Conservation (phyloP, 2,113 vertebrate genomes). For the Cathartes aura region DNA sequence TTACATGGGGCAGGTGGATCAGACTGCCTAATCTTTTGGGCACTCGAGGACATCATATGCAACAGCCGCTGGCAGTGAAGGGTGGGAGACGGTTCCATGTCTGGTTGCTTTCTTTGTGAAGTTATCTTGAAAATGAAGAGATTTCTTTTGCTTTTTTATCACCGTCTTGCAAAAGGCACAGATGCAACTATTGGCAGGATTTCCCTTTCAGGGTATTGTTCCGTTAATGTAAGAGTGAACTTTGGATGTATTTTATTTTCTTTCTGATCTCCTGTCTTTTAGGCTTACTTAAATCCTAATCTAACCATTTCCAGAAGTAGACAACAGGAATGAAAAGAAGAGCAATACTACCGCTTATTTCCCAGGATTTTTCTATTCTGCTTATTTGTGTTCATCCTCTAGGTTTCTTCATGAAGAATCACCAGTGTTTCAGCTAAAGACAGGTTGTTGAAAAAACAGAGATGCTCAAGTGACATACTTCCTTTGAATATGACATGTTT, state of each 20-base stretch:
- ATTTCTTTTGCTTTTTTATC: slow-evolving; percentile 39
- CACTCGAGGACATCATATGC: neutral
- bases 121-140: slow-evolving; percentile 57
- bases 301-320: neutral
- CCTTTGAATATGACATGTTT: neutral
- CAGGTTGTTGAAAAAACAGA: neutral
- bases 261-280: neutral
- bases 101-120: slow-evolving; percentile 15
- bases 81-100: neutral
- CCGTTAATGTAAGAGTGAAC: neutral
- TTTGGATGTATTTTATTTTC: neutral
- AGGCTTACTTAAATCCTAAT: neutral
- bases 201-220: neutral
- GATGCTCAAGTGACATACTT: neutral
- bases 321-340: neutral
- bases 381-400: neutral
- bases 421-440: neutral
- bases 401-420: neutral
- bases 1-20: neutral
- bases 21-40: neutral
- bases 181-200: neutral
- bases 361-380: neutral
- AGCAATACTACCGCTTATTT: neutral
- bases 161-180: slow-evolving; percentile 36
- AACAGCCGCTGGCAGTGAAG: neutral